phyloP scores from a whole-genome alignment of 2,113 vertebrate genomes.

The Excalfactoria chinensis region DNA sequence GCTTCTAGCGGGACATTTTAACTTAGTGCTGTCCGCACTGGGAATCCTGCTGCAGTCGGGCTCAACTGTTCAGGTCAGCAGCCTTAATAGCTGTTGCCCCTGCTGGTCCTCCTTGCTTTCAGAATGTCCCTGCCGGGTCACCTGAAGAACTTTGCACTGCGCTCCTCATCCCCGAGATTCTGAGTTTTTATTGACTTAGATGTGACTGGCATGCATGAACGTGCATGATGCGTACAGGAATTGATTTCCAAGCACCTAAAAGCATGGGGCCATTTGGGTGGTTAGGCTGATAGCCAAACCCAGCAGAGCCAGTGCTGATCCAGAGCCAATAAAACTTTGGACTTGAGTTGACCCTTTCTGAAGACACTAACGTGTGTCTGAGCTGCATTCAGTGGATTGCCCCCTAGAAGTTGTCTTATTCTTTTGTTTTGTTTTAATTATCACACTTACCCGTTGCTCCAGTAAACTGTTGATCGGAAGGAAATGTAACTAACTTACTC shows the following conservation, averaged over 20 bases:
- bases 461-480: background rate
- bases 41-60: background rate
- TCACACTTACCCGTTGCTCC: background rate
- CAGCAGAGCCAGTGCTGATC: background rate
- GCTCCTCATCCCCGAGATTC: background rate
- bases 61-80: background rate
- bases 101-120: background rate
- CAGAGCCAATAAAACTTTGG: background rate
- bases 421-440: background rate
- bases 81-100: background rate
- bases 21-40: background rate
- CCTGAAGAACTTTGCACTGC: background rate
- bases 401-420: background rate
- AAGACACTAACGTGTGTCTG: background rate
- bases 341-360: background rate
- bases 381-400: background rate
- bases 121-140: background rate
- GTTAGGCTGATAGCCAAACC: background rate
- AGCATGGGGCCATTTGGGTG: background rate
- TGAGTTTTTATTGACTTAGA: background rate
- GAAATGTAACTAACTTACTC: background rate
- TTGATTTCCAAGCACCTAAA: background rate
- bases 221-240: rapidly evolving
- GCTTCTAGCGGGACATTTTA: background rate
- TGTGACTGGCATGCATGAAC: background rate